A percentile compares a stretch with the other conserved stretches of the same genome.
Conservation (phyloP, 2,113 vertebrate species). For the Petromus typicus region DNA sequence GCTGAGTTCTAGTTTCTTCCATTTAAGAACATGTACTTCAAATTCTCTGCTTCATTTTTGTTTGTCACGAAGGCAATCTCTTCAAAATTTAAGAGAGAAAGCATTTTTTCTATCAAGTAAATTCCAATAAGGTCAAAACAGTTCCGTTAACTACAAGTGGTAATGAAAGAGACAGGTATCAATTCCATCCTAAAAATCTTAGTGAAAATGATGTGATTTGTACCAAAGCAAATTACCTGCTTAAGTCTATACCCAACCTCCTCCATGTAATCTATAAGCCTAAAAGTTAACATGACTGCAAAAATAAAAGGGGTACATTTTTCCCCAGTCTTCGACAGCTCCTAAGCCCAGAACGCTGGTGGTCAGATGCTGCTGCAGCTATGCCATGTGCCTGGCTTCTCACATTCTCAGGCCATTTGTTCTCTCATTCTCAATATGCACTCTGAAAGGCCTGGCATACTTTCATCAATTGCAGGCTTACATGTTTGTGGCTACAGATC, state of each 20-base stretch:
- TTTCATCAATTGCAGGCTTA: slow-evolving; percentile 32
- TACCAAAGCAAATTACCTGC: neutral
- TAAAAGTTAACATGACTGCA: neutral
- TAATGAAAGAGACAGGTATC: neutral
- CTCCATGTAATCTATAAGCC: rapidly evolving
- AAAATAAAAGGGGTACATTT: rapidly evolving
- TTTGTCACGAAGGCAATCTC: neutral
- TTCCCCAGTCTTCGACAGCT: neutral
- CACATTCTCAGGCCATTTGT: slow-evolving; percentile 14
- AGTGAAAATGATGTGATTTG: neutral
- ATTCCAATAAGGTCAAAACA: slow-evolving; percentile 18
- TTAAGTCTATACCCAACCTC: neutral
- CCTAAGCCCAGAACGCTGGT: rapidly evolving
- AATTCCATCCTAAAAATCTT: neutral
- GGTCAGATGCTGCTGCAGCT: neutral
- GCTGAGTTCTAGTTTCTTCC: neutral
- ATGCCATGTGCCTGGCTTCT: neutral
- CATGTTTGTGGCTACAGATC: neutral
- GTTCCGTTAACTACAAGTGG: neutral
- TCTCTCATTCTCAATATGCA: neutral
- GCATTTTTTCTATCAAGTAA: slow-evolving; percentile 22
- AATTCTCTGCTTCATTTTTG: slow-evolving; percentile 10
- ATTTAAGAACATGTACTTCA: neutral
- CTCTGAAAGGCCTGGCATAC: slow-evolving; percentile 7
- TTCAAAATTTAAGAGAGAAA: neutral